These are phyloP conservation scores for Chrysina gloriosa DNA, from an alignment of 2,888 invertebrate genomes.

Conservation along the genomic window DNA sequence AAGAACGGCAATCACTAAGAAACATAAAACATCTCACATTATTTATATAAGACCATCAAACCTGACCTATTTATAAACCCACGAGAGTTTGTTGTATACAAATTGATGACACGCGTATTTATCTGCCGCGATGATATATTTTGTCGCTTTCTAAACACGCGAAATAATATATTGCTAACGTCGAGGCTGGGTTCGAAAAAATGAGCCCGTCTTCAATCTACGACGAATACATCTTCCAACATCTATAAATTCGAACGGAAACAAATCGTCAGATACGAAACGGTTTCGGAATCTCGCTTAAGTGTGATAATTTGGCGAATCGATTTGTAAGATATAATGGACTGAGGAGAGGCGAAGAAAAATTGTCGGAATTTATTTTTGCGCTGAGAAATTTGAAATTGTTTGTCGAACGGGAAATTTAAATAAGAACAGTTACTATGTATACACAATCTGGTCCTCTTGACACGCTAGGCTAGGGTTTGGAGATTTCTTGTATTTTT, in stretches of 20 bases:
- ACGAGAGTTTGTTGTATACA: neutral
- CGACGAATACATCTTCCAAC: conserved; percentile 28
- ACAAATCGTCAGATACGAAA: conserved; percentile 30
- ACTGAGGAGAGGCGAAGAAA: neutral
- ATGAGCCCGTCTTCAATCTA: conserved; percentile 11
- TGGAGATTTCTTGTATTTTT: no score
- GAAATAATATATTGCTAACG: conserved; percentile 28
- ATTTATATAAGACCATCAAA: conserved; percentile 8
- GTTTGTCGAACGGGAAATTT: no score
- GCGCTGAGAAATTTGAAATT: no score
- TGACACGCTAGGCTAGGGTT: no score
- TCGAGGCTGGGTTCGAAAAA: conserved; percentile 21
- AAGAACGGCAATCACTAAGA: no score
- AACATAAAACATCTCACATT: no score
- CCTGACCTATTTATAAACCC: conserved; percentile 9
- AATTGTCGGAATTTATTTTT: no score
- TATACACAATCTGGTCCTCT: no score
- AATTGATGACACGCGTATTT: conserved; percentile 35
- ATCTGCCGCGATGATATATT: conserved; percentile 30
- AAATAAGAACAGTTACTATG: no score
- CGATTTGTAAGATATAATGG: neutral
- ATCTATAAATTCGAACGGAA: conserved; percentile 38
- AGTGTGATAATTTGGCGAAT: conserved; percentile 18
- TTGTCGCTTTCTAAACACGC: conserved; percentile 34
- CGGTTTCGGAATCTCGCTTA: neutral